These are phyloP conservation scores for Dendrolimus houi DNA, from an alignment of 2,888 invertebrate species.

Conservation along the genomic window DNA sequence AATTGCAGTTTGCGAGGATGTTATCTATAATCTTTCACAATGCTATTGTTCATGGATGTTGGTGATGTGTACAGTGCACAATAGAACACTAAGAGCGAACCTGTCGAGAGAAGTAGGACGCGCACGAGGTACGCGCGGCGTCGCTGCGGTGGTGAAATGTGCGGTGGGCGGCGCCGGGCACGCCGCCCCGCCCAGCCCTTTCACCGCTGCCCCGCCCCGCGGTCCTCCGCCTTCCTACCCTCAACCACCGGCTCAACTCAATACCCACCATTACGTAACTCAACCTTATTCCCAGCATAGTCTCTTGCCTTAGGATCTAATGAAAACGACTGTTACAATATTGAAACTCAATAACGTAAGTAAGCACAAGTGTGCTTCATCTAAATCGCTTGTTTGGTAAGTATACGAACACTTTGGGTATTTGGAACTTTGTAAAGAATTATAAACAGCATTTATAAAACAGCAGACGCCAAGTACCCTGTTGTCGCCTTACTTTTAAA, in stretches of 20 bases:
- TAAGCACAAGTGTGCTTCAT: too few relatives aligned
- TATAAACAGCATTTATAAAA: too few relatives aligned
- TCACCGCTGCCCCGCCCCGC: constrained; percentile 57
- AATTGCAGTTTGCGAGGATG: constrained; percentile 50
- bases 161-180: constrained; percentile 63
- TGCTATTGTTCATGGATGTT: constrained; percentile 56
- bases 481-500: too few relatives aligned
- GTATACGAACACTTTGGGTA: too few relatives aligned
- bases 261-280: constrained; percentile 51
- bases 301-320: constrained; percentile 48
- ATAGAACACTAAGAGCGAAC: constrained; percentile 68
- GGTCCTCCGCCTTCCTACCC: constrained; percentile 38
- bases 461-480: too few relatives aligned
- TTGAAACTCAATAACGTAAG: constrained; percentile 5
- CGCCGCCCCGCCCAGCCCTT: constrained; percentile 71
- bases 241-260: constrained; percentile 41
- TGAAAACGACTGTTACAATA: constrained; percentile 48
- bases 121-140: constrained; percentile 45
- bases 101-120: constrained; percentile 63
- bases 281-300: constrained; percentile 46
- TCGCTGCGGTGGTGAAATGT: constrained; percentile 63
- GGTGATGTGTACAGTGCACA: constrained; percentile 37
- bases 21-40: constrained; percentile 66
- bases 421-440: too few relatives aligned
- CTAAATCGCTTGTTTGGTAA: too few relatives aligned